Evolutionary conservation across 2,888 invertebrate species (phyloP), one percentile per base, ranked within the genome.

Genomic region (Periphyllus acericola): DNA sequence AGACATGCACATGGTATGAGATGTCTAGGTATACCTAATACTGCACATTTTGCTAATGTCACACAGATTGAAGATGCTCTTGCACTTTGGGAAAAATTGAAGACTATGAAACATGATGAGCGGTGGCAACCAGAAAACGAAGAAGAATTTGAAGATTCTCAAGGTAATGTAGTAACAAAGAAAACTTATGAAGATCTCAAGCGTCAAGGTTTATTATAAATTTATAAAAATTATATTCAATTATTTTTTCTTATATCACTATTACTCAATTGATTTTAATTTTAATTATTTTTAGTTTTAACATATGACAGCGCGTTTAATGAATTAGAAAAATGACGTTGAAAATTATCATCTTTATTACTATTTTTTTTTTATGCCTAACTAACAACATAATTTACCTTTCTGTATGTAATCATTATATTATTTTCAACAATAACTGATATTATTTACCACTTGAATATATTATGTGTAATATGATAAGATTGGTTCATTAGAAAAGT

Each of bases 41-140:
- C 99, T 0, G 99, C 99, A 0, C 99, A 99, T 93, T 99, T 99
- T 93, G 99, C 99, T 0, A 99, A 99, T 92, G 99, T 99, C 68
- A 99, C 99, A 0, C 97, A 98, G 91, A 99, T 99, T 90, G 99
- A 99, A 92, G 99, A 99, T 92, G 99, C 99, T 0, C 93, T 99
- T 81, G 97, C 98, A 71, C 92, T 99, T 89, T 99, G 99, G 99
- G 98, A 99, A 91, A 99, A 99, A 92, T 93, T 99, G 29, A 99
- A 99, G 92, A 94, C 95, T 17, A 97, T 97, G 91, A 99, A 99
- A 91, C 98, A 98, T 91, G 95, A 95, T 80, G 99, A 99, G 92
- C 94, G 99, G 89, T 99, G 98, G 96, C 97, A 97, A 90, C 97
- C 98, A 0, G 98, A 99, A 91, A 96, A 96, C 90, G 97, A 98